phyloP scores from a whole-genome alignment of 2,888 invertebrate species.

The Trissolcus brochymenae region DNA sequence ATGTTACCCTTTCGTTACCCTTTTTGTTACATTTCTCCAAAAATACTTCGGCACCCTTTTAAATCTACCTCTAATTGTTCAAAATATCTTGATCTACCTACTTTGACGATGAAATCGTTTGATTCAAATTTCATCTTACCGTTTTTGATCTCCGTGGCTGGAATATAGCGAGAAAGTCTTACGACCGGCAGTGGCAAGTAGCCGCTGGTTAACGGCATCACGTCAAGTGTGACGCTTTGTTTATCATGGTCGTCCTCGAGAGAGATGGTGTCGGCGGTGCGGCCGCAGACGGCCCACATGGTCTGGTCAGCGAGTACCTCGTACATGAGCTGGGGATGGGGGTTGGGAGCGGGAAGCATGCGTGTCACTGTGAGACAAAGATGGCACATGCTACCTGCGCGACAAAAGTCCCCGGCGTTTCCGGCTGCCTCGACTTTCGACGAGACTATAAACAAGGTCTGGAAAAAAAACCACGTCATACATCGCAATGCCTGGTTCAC shows the following conservation, averaged over 20 bases:
- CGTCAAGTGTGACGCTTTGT: slow-evolving; percentile 88
- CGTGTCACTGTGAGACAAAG: slow-evolving; percentile 84
- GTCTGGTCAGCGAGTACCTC: slow-evolving; percentile 94
- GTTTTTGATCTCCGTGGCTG: slow-evolving; percentile 79
- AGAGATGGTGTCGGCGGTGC: slow-evolving; percentile 86
- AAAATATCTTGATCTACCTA: background rate
- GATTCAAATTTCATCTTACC: slow-evolving; percentile 63
- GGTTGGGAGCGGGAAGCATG: slow-evolving; percentile 69
- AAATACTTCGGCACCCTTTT: background rate
- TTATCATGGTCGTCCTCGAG: slow-evolving; percentile 82
- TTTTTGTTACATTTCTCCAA: background rate
- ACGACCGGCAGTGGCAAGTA: slow-evolving; percentile 92
- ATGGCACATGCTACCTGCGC: slow-evolving; percentile 92
- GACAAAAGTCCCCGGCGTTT: slow-evolving; percentile 85
- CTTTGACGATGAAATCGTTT: background rate
- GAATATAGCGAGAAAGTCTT: slow-evolving; percentile 91
- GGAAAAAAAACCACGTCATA: slow-evolving; percentile 65
- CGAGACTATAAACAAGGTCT: slow-evolving; percentile 89
- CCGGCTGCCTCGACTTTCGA: slow-evolving; percentile 88
- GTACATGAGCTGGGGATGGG: slow-evolving; percentile 84
- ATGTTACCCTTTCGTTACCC: background rate
- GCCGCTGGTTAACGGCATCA: slow-evolving; percentile 95
- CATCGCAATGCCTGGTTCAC: background rate
- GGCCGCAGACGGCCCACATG: slow-evolving; percentile 94
- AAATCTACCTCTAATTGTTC: background rate